Conservation (phyloP, 1,140 invertebrate species). For the Brachionus koreanus region DNA sequence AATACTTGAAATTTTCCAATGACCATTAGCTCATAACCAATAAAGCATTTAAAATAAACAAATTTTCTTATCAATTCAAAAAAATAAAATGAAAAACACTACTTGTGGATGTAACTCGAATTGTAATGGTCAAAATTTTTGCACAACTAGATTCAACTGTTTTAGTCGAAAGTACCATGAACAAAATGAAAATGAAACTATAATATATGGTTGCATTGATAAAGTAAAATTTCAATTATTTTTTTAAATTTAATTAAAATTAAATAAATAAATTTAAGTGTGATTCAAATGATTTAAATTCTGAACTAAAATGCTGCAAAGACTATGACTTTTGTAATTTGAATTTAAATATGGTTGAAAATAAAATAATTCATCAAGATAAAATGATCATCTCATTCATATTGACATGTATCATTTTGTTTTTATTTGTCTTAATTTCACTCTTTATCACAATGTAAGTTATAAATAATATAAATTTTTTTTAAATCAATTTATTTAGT, state of each 20-base stretch:
- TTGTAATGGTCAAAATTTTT: neutral
- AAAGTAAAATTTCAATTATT: neutral
- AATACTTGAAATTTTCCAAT: slow-evolving; percentile 33
- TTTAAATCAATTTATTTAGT: neutral
- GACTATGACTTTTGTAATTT: slow-evolving; percentile 29
- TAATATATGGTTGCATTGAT: neutral
- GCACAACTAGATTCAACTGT: neutral
- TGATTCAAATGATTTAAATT: neutral
- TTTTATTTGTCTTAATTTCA: neutral
- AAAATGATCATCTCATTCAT: neutral
- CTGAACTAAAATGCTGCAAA: neutral
- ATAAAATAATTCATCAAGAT: neutral
- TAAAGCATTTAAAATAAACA: neutral
- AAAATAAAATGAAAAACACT: neutral
- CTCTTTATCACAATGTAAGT: neutral
- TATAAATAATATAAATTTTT: neutral
- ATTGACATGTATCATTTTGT: neutral
- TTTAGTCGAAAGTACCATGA: neutral
- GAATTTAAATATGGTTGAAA: neutral
- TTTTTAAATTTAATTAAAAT: neutral
- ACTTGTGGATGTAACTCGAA: neutral
- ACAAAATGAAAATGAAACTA: no score
- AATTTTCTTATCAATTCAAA: neutral
- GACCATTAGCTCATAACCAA: neutral
- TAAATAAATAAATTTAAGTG: neutral